Base-by-base conservation (phyloP, 2,888 invertebrate species). In the Bhutanitis thaidina region DNA sequence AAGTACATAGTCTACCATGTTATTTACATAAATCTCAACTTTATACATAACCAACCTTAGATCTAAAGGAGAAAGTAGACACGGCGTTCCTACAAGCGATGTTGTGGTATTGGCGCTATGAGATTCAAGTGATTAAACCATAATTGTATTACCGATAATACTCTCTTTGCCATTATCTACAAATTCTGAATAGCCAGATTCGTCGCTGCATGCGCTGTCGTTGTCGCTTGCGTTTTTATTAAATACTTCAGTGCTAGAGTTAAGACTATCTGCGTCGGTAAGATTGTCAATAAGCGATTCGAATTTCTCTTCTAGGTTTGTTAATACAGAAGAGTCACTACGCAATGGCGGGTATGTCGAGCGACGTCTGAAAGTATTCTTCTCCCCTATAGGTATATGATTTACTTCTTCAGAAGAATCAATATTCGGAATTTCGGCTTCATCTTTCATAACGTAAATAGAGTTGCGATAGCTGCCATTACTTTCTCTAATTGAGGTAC, bases 171-270 rank as follows among this genome's bases (percentile, higher is more conserved):
- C 81, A 37, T 60, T 64, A 58, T 93, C 93, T 56, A 93, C 82
- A 52, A 91, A 91, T 74, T 97, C 97, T 25, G 96, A 97, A 80
- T 96, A 97, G 3, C 97, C 97, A 50, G 96, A 96, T 77, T 97
- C 97, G 69, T 97, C 97, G 75, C 96, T 96, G 72, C 95, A 94
- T 56, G 94, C 96, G 68, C 96, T 96, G 68, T 94, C 93, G 59
- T 91, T 94, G 65, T 94, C 94, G 44, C 92, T 93, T 0, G 67
- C 67, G 40, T 66, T 80, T 52, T 91, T 85, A 4, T 50, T 43
- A 36, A 90, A 89, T 1, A 86, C 90, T 60, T 91, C 86, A 13
- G 73, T 78, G 60, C 81, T 82, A 1, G 80, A 87, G 58, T 73
- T 77, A 40, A 87, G 61, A 55, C 84, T 84, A 36, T 87, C 88